Conservation (phyloP, 1,140 invertebrate genomes). For the Metopolophium dirhodum region DNA sequence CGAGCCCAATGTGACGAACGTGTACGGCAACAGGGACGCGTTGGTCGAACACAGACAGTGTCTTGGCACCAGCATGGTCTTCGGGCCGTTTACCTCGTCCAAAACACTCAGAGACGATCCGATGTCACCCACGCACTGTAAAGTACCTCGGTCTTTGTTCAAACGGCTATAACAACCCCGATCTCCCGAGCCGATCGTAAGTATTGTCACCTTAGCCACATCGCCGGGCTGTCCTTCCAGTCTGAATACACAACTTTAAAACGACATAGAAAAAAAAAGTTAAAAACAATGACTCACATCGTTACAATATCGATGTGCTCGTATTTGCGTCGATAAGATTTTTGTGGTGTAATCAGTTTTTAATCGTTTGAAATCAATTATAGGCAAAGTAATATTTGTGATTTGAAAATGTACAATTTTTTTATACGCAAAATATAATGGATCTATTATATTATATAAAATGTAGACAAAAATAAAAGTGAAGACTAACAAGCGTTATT, state of each 20-base stretch:
- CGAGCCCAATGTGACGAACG: conserved; percentile 77
- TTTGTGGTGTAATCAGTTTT: not conserved
- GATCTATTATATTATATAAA: not conserved
- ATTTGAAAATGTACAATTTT: not conserved
- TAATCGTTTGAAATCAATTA: not conserved
- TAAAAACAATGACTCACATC: too few species aligned
- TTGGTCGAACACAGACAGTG: conserved; percentile 76
- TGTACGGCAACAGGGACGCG: conserved; percentile 69
- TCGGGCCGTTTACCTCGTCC: conserved; percentile 74
- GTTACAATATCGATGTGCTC: not conserved
- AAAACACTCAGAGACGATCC: conserved; percentile 68
- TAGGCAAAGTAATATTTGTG: not conserved
- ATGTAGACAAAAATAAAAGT: not conserved
- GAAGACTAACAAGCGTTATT: not conserved
- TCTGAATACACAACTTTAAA: conserved; percentile 79
- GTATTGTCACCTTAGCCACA: conserved; percentile 73
- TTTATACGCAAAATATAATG: not conserved
- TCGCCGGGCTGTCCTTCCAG: conserved; percentile 83
- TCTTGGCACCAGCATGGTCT: conserved; percentile 70
- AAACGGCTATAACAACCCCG: conserved; percentile 67
- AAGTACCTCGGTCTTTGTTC: conserved; percentile 72
- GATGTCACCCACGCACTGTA: conserved; percentile 72
- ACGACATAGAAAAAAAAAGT: conserved; percentile 39
- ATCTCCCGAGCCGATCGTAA: conserved; percentile 69
- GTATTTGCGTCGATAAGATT: not conserved